Evolutionary conservation across 2,797 vertebrate genomes (phyloP), one percentile per base, ranked within the genome.

Genomic region (Gymnoscopelus braueri): DNA sequence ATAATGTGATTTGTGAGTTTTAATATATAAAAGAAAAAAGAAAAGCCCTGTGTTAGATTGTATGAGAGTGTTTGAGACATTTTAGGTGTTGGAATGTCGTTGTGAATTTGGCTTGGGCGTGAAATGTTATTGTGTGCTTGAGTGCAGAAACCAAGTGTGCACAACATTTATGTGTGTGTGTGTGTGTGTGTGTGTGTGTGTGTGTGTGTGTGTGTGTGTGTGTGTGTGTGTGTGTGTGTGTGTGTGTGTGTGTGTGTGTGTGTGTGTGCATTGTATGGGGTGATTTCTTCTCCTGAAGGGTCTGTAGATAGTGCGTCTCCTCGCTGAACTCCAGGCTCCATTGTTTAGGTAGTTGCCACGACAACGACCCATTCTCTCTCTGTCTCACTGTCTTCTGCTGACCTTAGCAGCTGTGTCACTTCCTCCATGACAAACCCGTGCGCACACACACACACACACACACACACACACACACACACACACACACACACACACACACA

Each of bases 331-430:
- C 76, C 65, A 71, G 63, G 8, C 53, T 64, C 64, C 77, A 80
- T 89, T 91, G 85, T 91, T 85, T 62, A 64, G 77, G 73, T 66
- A 54, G 76, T 67, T 15, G 9, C 82, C 90, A 92, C 91, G 91
- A 75, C 87, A 79, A 94, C 87, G 81, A 91, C 91, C 90, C 12
- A 1, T 70, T 75, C 87, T 84, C 69, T 44, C 61, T 56, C 69
- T 80, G 68, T n/a, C 74, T 67, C 81, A 79, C 78, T 83, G 83
- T 90, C 88, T 88, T 83, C 82, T 63, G 81, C 84, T 93, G 93
- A 93, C 93, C 91, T 88, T 75, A 93, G 88, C 93, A 94, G 92
- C 93, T 94, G 92, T 92, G 91, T 91, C 87, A 92, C 90, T 94
- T 93, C 92, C 92, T 93, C 69, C 65, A 83, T 80, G 88, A 91